Evolutionary conservation across 2,113 vertebrate genomes (phyloP), one percentile per base, ranked within the genome.

Genomic region (Solenodon paradoxus): DNA sequence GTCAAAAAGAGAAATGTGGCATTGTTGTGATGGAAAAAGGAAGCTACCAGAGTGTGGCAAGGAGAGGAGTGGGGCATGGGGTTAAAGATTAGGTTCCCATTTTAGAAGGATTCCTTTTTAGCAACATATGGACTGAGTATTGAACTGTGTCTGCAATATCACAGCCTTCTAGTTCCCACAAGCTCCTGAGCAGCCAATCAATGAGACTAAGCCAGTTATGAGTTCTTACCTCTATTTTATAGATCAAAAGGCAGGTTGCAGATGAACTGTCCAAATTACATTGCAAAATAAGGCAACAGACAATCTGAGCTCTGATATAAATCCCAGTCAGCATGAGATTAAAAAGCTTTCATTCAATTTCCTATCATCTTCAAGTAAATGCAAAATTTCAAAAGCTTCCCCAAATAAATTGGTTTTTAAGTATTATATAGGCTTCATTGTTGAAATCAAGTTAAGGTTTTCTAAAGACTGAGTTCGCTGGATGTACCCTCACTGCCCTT

Each of bases 341-440:
- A 93, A 75, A 96, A 26, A 94, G 15, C 61, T 78, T 92, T 93
- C 92, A 94, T 93, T 96, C 85, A 91, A 78, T 94, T 90, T 93
- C 61, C 51, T 55, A 30, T 63, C 64, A 90, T 96, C 61, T 89
- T 93, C 68, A 94, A 79, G 51, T 69, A 86, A 89, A 74, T 71
- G 24, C 28, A 94, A 57, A 64, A 86, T 96, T 93, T 95, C 32
- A 93, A 97, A 96, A 95, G 63, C 74, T 89, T 96, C 59, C 57
- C 16, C 2, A 82, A 90, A 79, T 86, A 81, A 94, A 42, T 38
- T 82, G 68, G 49, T 88, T 94, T 92, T n/a, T 9, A 86, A 95
- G 95, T 88, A 63, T 63, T 93, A 19, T 32, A 57, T 45, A 88
- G n/a, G 16, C 59, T 68, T 92, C 22, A 26, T 5, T 30, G 35